Evolutionary conservation across 2,888 invertebrate species (phyloP).

Genomic region (Drosophila nigritarsus): DNA sequence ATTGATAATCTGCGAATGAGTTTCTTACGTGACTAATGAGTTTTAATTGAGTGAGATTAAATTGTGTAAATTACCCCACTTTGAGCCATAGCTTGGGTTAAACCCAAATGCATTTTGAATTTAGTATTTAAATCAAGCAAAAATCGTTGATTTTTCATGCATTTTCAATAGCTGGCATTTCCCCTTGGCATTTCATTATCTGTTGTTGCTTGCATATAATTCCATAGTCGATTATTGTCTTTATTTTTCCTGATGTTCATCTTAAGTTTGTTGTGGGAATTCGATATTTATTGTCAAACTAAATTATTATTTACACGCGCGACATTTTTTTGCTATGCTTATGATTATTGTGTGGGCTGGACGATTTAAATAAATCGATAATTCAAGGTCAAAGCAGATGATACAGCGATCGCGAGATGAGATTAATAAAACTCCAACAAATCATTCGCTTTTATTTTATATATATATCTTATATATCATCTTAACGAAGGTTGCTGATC

Average conservation of each 20-base stretch:
- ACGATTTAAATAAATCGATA: slow-evolving; percentile 63
- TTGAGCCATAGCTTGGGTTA: not conserved
- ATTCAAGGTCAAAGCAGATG: slow-evolving; percentile 63
- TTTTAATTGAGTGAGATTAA: slow-evolving; percentile 16
- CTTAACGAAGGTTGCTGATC: slow-evolving; percentile 62
- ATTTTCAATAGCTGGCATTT: not conserved
- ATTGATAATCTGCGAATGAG: slow-evolving; percentile 24
- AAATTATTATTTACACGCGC: slow-evolving; percentile 37
- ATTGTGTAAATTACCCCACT: slow-evolving; percentile 29
- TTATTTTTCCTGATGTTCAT: not conserved
- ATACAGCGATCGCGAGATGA: slow-evolving; percentile 43
- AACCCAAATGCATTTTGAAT: slow-evolving; percentile 2
- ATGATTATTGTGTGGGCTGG: slow-evolving; percentile 45
- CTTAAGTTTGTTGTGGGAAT: slow-evolving; percentile 22
- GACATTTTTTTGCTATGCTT: slow-evolving; percentile 16
- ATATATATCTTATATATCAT: slow-evolving; percentile 46
- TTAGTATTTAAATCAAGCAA: not conserved
- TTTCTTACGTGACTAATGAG: slow-evolving; percentile 39
- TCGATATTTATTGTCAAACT: slow-evolving; percentile 11
- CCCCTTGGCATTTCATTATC: slow-evolving; percentile 37
- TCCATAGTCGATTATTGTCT: slow-evolving; percentile 13
- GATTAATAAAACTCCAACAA: slow-evolving; percentile 62
- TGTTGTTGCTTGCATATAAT: slow-evolving; percentile 18
- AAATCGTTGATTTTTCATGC: not conserved
- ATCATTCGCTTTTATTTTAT: slow-evolving; percentile 27